Percentiles rank a stretch among this genome's conserved stretches.
Evolutionary conservation across 2,797 vertebrate genomes (phyloP).

Genomic region (Anguilla pacifica): DNA sequence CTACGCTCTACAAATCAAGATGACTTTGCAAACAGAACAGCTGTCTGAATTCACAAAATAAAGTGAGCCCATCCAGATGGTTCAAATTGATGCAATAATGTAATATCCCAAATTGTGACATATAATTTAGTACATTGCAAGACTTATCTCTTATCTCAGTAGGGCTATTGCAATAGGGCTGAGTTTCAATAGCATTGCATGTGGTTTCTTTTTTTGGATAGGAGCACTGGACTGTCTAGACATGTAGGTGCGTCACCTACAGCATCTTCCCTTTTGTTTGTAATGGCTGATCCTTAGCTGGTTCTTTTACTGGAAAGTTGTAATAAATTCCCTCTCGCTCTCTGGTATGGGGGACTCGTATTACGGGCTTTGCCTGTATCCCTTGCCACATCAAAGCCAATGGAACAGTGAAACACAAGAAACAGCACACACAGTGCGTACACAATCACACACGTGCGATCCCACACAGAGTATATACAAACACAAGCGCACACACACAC

Average conservation of each 20-base stretch:
- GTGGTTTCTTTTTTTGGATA: neutral
- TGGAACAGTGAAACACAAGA: neutral
- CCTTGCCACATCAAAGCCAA: neutral
- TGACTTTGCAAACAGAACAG: neutral
- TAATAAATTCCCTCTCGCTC: neutral
- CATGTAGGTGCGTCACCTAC: neutral
- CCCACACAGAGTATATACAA: neutral
- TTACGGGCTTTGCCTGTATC: neutral
- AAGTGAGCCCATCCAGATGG: conserved; percentile 1
- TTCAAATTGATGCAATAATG: neutral
- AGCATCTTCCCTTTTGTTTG: conserved; percentile 3
- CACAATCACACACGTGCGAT: neutral
- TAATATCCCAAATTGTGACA: conserved; percentile 3
- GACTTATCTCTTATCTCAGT: neutral
- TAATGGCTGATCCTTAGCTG: neutral
- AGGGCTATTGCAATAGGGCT: neutral
- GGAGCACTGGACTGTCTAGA: neutral
- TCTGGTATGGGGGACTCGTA: neutral
- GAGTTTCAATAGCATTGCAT: neutral
- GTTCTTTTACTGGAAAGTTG: neutral
- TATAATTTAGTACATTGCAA: neutral
- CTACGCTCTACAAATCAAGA: neutral
- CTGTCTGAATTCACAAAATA: neutral
- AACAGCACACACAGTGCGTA: neutral
- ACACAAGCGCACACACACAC: neutral